Base-by-base conservation (phyloP, 2,888 invertebrate genomes). In the Mesorhabditis spiculigera region DNA sequence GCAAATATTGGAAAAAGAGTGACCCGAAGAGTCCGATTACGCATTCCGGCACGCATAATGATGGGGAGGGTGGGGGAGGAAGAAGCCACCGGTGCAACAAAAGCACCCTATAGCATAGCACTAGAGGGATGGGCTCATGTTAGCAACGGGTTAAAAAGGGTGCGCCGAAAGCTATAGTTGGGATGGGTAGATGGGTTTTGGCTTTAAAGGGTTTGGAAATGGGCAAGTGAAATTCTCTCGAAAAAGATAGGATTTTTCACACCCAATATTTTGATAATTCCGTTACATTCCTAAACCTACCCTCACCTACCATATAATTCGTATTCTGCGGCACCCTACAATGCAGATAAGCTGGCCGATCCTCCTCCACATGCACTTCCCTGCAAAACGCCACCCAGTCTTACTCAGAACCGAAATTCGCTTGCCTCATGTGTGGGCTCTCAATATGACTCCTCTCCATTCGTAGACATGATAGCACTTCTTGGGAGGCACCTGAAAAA, bases 301-400 rank as follows among this genome's bases (percentile, higher is more conserved):
- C 28, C 28, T 28, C 28, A 28, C 28, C 28, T 28, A 77, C 77
- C 67, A 74, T 65, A 61, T 77, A 72, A 45, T 67, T 71, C 42
- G 74, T 69, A 67, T 76, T 68, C 13, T 75, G 66, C n/a, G 77
- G 81, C 50, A 80, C 78, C 42, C 74, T 72, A 68, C 84, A 84
- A 71, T 84, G 84, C 50, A 84, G 71, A 73, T 84, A 84, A 4
- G 84, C 84, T 6, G 84, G 84, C 65, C 81, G 78, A 66, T 79
- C 78, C 44, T 80, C 80, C 16, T 72, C 68, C 43, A 82, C 81
- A 5, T 73, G 73, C 41, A 82, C 75, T 5, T 77, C 72, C 73
- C 74, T 66, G 65, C 74, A 67, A 58, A 43, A 8, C 73, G 16
- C 10, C 16, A 63, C 28, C 28, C 50, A 63, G n/a, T 28, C 44